Conservation (phyloP, 2,888 invertebrate genomes). For the Onthophagus sagittarius region DNA sequence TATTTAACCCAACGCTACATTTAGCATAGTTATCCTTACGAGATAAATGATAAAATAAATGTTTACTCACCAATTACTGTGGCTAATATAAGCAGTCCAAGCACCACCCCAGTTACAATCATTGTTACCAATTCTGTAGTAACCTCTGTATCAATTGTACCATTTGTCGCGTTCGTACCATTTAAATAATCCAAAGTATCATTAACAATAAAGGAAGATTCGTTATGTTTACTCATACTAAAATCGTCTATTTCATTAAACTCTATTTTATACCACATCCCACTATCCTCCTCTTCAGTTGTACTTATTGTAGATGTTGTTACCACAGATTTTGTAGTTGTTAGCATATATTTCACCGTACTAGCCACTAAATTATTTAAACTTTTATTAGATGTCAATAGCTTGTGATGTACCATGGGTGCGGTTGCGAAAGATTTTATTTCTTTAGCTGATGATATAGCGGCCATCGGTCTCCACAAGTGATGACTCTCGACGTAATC, state of each 20-base stretch:
- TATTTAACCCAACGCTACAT: no score
- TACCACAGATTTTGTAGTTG: slow-evolving; percentile 19
- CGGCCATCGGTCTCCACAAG: slow-evolving; percentile 39
- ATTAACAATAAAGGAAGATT: slow-evolving; percentile 23
- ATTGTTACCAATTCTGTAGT: slow-evolving; percentile 58
- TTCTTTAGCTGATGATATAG: slow-evolving; percentile 34
- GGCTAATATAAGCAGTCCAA: slow-evolving; percentile 60
- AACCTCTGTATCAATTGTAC: slow-evolving; percentile 47
- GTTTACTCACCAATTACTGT: slow-evolving; percentile 57
- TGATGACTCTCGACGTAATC: slow-evolving; percentile 35
- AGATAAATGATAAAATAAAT: not conserved
- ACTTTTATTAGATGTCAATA: not conserved
- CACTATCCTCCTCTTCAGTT: slow-evolving; percentile 31
- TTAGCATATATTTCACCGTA: slow-evolving; percentile 21
- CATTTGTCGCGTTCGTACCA: slow-evolving; percentile 17
- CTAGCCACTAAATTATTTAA: slow-evolving; percentile 12
- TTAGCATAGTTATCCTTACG: no score
- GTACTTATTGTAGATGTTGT: slow-evolving; percentile 14
- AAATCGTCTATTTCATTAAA: slow-evolving; percentile 5
- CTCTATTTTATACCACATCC: slow-evolving; percentile 38
- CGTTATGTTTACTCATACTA: slow-evolving; percentile 18
- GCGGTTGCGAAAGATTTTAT: slow-evolving; percentile 26
- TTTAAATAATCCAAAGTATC: slow-evolving; percentile 21
- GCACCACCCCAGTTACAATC: slow-evolving; percentile 57
- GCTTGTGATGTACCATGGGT: slow-evolving; percentile 16